Evolutionary conservation across 2,888 invertebrate genomes (phyloP), one percentile per base, ranked within the genome.

Genomic region (Megastigmus dorsalis): DNA sequence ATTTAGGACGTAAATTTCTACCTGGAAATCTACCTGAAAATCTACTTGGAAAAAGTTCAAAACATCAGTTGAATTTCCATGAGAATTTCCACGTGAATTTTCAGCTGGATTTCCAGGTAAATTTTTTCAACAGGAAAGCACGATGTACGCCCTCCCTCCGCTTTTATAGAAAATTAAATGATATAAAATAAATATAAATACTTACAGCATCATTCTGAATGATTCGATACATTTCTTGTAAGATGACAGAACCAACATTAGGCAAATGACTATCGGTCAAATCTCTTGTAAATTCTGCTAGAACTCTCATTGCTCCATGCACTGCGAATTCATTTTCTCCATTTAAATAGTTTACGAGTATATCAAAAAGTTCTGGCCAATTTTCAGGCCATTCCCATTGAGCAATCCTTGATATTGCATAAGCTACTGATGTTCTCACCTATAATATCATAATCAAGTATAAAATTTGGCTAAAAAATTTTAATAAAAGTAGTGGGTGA

Each of bases 381-480:
- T 91, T 89, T 75, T 92, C 91, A 0, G 94, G 94, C 93, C 93
- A 94, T 82, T 94, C 94, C 88, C 92, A 92, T 78, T 91, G 90
- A 0, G 93, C 94, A 78, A 94, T 93, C 2, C 91, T 91, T 0
- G 93, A 92, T 63, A 94, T 92, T 0, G 93, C 93, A 84, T 93
- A 92, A 0, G 94, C 94, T 9, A 93, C 92, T 20, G 92, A 91
- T 3, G 91, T 90, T 9, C 93, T 88, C 15, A 93, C 91, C 87
- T 72, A 63, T 38, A 15, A 50, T 62, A 41, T 28, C 0, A 43
- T 3, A 43, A 43, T 26, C 26, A 52, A 33, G 59, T 23, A 59
- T 65, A 28, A 48, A 52, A 18, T n/a, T n/a, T n/a, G n/a, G n/a
- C n/a, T 3, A 41, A 60, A 13, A 38, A 43, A 26, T 6, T 33